Conservation (phyloP, 2,113 vertebrate species). For the Melanocharis versteri region DNA sequence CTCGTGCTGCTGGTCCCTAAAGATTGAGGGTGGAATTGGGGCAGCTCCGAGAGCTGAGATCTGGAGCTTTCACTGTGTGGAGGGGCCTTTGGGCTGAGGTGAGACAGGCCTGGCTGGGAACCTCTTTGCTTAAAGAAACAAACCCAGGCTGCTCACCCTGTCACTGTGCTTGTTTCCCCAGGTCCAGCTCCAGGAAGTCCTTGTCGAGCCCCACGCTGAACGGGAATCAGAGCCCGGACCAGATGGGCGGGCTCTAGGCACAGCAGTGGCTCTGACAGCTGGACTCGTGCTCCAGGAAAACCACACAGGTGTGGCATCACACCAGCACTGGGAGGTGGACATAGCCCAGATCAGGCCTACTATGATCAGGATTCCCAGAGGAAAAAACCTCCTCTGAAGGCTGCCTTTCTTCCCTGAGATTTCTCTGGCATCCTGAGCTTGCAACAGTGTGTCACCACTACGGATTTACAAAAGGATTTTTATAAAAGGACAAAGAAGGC, state of each 20-base stretch:
- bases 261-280: background rate
- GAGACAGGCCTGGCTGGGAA: background rate
- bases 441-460: background rate
- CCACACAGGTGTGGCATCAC: background rate
- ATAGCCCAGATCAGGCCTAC: background rate
- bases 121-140: background rate
- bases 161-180: background rate
- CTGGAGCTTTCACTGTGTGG: background rate
- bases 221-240: conserved; percentile 18
- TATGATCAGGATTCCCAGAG: background rate
- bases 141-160: background rate
- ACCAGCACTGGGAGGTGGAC: background rate
- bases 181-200: conserved; percentile 36
- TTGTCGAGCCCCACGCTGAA: background rate
- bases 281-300: background rate
- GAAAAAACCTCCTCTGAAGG: background rate
- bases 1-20: accelerated
- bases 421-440: background rate
- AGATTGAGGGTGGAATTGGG: background rate
- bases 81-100: background rate
- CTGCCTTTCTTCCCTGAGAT: background rate
- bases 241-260: conserved; percentile 14
- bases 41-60: background rate
- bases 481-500: background rate
- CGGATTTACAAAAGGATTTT: conserved; percentile 31